A percentile compares a stretch with the other conserved stretches of the same genome.
Conservation (phyloP, 2,888 invertebrate species). For the Campoplex capitator region DNA sequence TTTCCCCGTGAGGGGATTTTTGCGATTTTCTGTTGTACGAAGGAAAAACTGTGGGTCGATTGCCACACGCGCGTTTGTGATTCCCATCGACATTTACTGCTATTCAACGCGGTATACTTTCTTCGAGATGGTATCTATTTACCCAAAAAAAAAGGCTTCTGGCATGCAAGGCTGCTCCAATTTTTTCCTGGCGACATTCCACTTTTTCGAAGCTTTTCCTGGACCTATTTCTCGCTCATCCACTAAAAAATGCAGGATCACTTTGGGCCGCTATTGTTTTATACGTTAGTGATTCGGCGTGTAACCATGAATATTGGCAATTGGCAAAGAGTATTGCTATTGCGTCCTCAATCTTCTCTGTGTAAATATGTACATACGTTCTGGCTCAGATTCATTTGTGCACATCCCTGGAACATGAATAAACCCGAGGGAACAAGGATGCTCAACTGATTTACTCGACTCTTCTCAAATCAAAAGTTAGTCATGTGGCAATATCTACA, state of each 20-base stretch:
- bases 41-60: constrained; percentile 1
- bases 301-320: not conserved
- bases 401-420: not conserved
- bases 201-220: not conserved
- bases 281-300: not conserved
- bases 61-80: constrained; percentile 12
- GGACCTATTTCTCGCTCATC: not conserved
- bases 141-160: constrained; percentile 1
- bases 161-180: constrained; percentile 8
- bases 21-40: constrained; percentile 14
- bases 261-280: not conserved
- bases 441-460: constrained; percentile 5
- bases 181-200: constrained; percentile 6
- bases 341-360: not conserved
- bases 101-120: constrained; percentile 6
- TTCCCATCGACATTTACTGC: constrained; percentile 13
- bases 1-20: too few relatives aligned
- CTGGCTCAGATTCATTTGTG: not conserved
- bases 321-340: not conserved
- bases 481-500: constrained; percentile 56
- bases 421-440: not conserved
- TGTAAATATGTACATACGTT: not conserved
- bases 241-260: not conserved
- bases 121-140: constrained; percentile 18
- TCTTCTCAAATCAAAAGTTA: not conserved